Evolutionary conservation across 37 sponge, comb jelly and placozoan genomes (phyloP).

Genomic region (Spongilla lacustris): DNA sequence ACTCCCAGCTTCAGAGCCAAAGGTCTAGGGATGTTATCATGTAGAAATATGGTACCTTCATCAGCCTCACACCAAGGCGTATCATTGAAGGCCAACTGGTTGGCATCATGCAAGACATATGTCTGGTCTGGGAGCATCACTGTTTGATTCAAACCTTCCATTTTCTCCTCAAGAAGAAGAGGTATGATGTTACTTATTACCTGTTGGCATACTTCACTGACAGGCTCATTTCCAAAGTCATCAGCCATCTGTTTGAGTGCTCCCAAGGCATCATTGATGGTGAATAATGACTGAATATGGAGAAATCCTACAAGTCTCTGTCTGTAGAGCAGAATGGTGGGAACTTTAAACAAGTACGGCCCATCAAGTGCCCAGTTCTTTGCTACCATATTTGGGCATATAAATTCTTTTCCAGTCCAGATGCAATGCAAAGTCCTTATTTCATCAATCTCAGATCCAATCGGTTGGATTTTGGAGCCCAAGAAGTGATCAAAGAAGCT

Average conservation of each 20-base stretch:
- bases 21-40: slow-evolving; percentile 15
- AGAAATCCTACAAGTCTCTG: slow-evolving; percentile 19
- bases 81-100: slow-evolving; percentile 52
- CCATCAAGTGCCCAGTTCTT: slow-evolving; percentile 22
- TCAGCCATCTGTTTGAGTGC: slow-evolving; percentile 57
- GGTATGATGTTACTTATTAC: background rate
- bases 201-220: background rate
- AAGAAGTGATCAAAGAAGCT: slow-evolving; percentile 6
- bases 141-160: background rate
- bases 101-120: slow-evolving; percentile 19
- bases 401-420: slow-evolving; percentile 54
- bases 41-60: slow-evolving; percentile 1
- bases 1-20: slow-evolving; percentile 37
- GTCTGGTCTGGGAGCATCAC: slow-evolving; percentile 40
- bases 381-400: slow-evolving; percentile 10
- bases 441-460: background rate
- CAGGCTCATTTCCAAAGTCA: slow-evolving; percentile 20
- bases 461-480: background rate
- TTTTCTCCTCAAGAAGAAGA: background rate
- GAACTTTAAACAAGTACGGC: slow-evolving; percentile 52
- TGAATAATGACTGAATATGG: slow-evolving; percentile 33
- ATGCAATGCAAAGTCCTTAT: slow-evolving; percentile 14
- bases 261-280: slow-evolving; percentile 21
- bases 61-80: slow-evolving; percentile 36
- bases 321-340: slow-evolving; percentile 10